Evolutionary conservation across 2,113 vertebrate genomes (phyloP).

Genomic region (Thryonomys swinderianus): DNA sequence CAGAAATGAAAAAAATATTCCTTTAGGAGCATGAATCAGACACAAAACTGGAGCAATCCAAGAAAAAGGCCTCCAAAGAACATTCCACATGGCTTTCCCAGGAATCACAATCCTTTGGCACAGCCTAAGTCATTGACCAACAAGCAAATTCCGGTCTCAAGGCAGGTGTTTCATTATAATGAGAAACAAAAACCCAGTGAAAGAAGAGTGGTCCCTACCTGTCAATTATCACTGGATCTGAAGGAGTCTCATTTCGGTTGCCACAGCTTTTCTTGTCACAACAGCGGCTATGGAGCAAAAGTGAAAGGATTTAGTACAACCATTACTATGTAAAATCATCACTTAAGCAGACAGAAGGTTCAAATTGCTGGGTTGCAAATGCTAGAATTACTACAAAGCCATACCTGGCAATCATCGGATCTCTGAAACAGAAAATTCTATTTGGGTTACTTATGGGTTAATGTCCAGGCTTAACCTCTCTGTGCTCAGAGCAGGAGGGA

Average conservation of each 20-base stretch:
- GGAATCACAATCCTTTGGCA: conserved; percentile 77
- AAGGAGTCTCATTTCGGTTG: conserved; percentile 99
- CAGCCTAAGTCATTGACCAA: conserved; percentile 81
- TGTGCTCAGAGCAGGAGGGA: conserved; percentile 84
- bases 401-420: conserved; percentile 89
- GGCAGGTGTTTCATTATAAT: conserved; percentile 89
- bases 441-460: conserved; percentile 89
- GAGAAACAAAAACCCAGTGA: conserved; percentile 82
- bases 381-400: conserved; percentile 87
- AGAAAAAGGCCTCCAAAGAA: conserved; percentile 81
- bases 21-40: conserved; percentile 87
- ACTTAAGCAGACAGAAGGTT: conserved; percentile 87
- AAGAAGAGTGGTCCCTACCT: conserved; percentile 94
- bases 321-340: conserved; percentile 89
- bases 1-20: conserved; percentile 83
- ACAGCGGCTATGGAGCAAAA: conserved; percentile 95
- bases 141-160: conserved; percentile 83
- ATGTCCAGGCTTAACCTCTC: conserved; percentile 89
- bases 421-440: conserved; percentile 81
- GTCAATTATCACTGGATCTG: conserved; percentile 99
- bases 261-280: conserved; percentile 99
- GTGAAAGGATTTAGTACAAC: conserved; percentile 89
- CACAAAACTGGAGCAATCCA: conserved; percentile 82
- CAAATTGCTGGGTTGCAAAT: conserved; percentile 85
- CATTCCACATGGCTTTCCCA: conserved; percentile 82